Evolutionary conservation across 2,797 vertebrate genomes (phyloP), one percentile per base, ranked within the genome.

Genomic region (Falco rusticolus): DNA sequence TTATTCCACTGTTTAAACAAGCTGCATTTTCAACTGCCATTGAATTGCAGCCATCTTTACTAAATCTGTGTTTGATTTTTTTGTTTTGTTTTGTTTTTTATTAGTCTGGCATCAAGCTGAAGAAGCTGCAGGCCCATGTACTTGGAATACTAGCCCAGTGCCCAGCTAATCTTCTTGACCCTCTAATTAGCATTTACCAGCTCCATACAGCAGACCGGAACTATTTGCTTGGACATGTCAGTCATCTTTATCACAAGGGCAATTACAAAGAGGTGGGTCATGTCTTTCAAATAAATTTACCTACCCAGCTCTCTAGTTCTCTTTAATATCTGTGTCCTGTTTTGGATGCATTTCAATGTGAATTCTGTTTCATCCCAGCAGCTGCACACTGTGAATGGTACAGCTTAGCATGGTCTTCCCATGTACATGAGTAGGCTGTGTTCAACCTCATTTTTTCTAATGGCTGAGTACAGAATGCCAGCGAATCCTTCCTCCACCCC

Each of bases 251-350:
- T 81, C 84, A 59, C 87, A 85, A 77, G 75, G 96, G 96, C 37
- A 64, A 84, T 82, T 98, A 98, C 94, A 98, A 97, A 96, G 97
- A 97, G 94, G 97, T 98, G 88, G 97, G 98, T 80, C 79, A 39
- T 71, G 71, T 93, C 93, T 94, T 90, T 94, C 87, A 61, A 82
- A 75, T n/a, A 84, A 87, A 87, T 91, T 93, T 86, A 95, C 94
- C 91, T 93, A 71, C 76, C 50, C 39, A n/a, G 72, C 74, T 76
- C 85, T 41, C 45, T 16, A 12, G 53, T 66, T 50, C 63, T 68
- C 53, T 83, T 31, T 64, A 72, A 79, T 61, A 77, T 53, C 90
- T 93, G 70, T 92, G 76, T 89, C 91, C 69, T 59, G 81, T 95
- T 91, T 82, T 96, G 93, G 87, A 93, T 93, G 84, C 88, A 81